These are phyloP conservation scores for Sparidentex hasta DNA, from an alignment of 2,797 vertebrate genomes.

Conservation along the genomic window DNA sequence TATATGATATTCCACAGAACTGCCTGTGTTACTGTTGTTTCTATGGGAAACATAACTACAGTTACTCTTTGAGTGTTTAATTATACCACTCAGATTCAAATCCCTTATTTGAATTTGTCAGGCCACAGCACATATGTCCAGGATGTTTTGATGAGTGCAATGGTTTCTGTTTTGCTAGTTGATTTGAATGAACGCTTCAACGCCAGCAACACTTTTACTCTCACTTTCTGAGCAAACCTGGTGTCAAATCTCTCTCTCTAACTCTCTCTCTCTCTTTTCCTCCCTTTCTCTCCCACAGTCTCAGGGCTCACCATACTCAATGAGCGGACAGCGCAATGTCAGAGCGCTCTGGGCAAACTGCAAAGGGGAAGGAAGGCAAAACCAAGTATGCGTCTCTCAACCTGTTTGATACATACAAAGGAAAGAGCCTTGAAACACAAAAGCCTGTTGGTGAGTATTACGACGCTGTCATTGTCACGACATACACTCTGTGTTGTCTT, in stretches of 20 bases:
- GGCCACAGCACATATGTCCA: not conserved
- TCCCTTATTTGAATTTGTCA: not conserved
- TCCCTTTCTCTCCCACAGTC: constrained; percentile 75
- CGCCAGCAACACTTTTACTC: constrained; percentile 28
- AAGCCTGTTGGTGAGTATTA: constrained; percentile 93
- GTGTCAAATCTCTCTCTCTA: constrained; percentile 44
- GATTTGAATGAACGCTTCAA: constrained; percentile 6
- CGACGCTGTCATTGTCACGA: not conserved
- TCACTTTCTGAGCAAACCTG: constrained; percentile 24
- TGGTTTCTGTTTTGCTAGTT: constrained; percentile 14
- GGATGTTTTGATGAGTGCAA: constrained; percentile 11
- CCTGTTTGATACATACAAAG: constrained; percentile 99
- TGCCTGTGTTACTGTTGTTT: not conserved
- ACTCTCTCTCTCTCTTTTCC: not conserved
- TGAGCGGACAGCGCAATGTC: constrained; percentile 99
- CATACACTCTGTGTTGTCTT: not conserved
- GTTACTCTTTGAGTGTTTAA: not conserved
- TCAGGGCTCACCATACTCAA: constrained; percentile 98
- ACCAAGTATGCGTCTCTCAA: constrained; percentile 98
- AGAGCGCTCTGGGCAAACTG: constrained; percentile 99
- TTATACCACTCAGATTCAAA: constrained; percentile 1
- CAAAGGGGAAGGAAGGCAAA: constrained; percentile 99
- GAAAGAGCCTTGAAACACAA: constrained; percentile 98
- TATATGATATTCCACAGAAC: not conserved
- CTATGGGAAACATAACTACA: not conserved